Evolutionary conservation across 2,113 vertebrate genomes (phyloP), one percentile per base, ranked within the genome.

Genomic region (Poecilia latipinna): DNA sequence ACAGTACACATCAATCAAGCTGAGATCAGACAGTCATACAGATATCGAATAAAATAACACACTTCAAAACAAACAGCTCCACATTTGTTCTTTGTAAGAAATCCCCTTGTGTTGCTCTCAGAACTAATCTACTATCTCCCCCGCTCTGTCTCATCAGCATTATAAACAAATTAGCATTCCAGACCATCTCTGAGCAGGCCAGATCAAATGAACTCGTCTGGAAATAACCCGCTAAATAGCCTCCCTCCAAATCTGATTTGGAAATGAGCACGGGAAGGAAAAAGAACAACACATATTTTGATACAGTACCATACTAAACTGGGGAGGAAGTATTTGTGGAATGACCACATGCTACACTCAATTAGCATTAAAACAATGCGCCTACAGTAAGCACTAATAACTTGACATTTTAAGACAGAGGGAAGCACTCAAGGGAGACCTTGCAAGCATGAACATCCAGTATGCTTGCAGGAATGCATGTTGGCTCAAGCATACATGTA

Each of bases 331-430:
- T 78, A 90, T 91, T 85, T 65, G 51, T 70, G 85, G 88, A 89
- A 82, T 90, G 91, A 91, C 80, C 79, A 69, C 85, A 89, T 63
- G 82, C 84, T 87, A 57, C 64, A 87, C 77, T 87, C 80, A 87
- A 88, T 93, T 90, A 91, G 78, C 82, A 86, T 83, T 75, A 86
- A 91, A 89, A 93, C 88, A 94, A 92, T 84, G 85, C 75, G 66
- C 77, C 83, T 75, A 86, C 80, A 92, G 88, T 90, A 32, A 70
- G 70, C 80, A 79, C 75, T 60, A 72, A 44, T 37, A 74, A 77
- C 65, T 37, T 29, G 64, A 79, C 74, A 84, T 82, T 65, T 71
- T 39, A 37, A 79, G 54, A 63, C 57, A 12, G 44, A 39, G 71
- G 13, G 44, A 48, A 48, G 17, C 44, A 48, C 44, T 48, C 44